Conservation (phyloP, 1,140 invertebrate species). For the Pteromalus puparum region DNA sequence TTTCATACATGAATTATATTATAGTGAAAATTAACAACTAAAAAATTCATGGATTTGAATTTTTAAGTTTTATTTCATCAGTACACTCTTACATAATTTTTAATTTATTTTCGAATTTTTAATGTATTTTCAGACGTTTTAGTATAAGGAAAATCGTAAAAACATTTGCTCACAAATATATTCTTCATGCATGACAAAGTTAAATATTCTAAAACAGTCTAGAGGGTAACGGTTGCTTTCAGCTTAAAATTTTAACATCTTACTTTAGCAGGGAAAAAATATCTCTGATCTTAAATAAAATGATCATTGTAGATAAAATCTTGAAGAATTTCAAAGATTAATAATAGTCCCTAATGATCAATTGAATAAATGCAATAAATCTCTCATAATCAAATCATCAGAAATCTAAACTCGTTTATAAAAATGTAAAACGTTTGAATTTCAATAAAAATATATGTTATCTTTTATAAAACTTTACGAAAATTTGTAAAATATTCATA, state of each 20-base stretch:
- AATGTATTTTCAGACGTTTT: neutral
- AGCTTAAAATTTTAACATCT: conserved; percentile 24
- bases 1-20: neutral
- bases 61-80: too few relatives aligned
- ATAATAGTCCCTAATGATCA: too few relatives aligned
- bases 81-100: neutral
- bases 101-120: too few relatives aligned
- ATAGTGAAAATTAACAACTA: neutral
- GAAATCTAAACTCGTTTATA: neutral
- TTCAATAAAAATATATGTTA: too few relatives aligned
- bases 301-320: neutral
- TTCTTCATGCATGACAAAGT: neutral
- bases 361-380: too few relatives aligned
- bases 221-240: neutral
- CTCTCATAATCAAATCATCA: neutral
- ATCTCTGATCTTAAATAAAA: neutral
- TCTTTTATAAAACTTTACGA: too few relatives aligned
- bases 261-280: conserved; percentile 18
- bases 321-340: neutral
- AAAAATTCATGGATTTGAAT: too few relatives aligned
- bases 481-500: neutral
- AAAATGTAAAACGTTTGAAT: neutral
- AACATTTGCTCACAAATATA: neutral
- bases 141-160: neutral
- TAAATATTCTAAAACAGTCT: conserved; percentile 15